Percentiles rank a stretch among this genome's conserved stretches.
These are phyloP conservation scores for Tuberolachnus salignus DNA, from an alignment of 2,888 invertebrate genomes.

Conservation along the genomic window DNA sequence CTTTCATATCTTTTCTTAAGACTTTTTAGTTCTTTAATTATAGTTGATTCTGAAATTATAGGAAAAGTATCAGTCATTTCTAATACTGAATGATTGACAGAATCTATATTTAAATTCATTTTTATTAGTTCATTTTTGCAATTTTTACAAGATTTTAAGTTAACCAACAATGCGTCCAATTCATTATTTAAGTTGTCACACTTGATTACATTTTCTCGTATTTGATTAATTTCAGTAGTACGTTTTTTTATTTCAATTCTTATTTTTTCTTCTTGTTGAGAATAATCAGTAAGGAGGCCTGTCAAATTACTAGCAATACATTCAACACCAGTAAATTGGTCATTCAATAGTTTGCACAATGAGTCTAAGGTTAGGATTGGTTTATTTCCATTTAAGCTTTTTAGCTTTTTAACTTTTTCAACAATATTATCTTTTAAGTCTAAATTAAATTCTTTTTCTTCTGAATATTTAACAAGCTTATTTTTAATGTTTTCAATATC, in stretches of 20 bases:
- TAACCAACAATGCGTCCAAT: constrained; percentile 78
- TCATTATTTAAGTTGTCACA: constrained; percentile 90
- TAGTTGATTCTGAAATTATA: constrained; percentile 75
- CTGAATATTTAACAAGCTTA: constrained; percentile 81
- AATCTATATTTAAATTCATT: constrained; percentile 72
- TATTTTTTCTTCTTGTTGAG: constrained; percentile 75
- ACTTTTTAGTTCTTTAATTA: constrained; percentile 81
- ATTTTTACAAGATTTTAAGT: constrained; percentile 76
- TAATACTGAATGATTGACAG: constrained; percentile 72
- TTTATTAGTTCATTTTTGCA: constrained; percentile 75
- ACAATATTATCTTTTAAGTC: constrained; percentile 78
- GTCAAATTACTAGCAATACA: constrained; percentile 77
- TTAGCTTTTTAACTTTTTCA: constrained; percentile 79
- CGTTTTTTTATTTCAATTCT: constrained; percentile 75
- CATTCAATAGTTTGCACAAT: constrained; percentile 72
- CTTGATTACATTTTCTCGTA: constrained; percentile 83
- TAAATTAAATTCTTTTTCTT: constrained; percentile 80
- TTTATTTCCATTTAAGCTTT: constrained; percentile 75
- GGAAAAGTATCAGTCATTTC: constrained; percentile 78
- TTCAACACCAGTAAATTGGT: constrained; percentile 78
- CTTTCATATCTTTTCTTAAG: constrained; percentile 84
- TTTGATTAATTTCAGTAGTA: constrained; percentile 73
- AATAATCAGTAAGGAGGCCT: constrained; percentile 74
- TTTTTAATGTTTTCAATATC: constrained; percentile 82
- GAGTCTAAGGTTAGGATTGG: constrained; percentile 74